Evolutionary conservation across 2,113 vertebrate species (phyloP), one percentile per base, ranked within the genome.

Genomic region (Spea bombifrons): DNA sequence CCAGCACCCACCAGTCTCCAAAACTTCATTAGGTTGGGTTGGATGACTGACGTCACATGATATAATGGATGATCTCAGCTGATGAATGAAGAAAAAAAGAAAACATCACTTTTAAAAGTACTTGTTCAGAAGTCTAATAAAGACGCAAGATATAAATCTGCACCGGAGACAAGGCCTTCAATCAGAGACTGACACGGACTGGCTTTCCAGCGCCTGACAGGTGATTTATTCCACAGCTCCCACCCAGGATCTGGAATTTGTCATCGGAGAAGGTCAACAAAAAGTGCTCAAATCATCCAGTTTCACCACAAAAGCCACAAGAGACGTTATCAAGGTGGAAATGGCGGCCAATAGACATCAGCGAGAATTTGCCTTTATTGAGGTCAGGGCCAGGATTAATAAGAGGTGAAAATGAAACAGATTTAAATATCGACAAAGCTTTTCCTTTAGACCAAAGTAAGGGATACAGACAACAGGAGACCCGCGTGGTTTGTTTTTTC

Each of bases 341-440:
- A 71, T 3, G 2, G 48, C 13, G 52, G 10, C n/a, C 67, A 64
- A 64, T 74, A 84, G 30, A 9, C 80, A 53, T 0, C n/a, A 59
- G 71, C 0, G 15, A 67, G 78, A 65, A 3, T 9, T 48, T 0
- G 57, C 3, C 10, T 75, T 0, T 0, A 80, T 66, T 17, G 3
- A 61, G 1, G 49, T 0, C 0, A 0, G 4, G 63, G 6, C 59
- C 6, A 16, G 81, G 73, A 71, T 57, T 4, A 76, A 59, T 63
- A 5, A 65, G n/a, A 50, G 66, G 15, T 0, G 0, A 8, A 68
- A 9, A 5, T 45, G 52, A 53, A 45, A 75, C 59, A 73, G 46
- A 67, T 73, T 50, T 71, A 57, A 71, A 63, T 46, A 30, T 81
- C 71, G 43, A 12, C 66, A 82, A 67, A 73, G 0, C 49, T 50